Conservation (phyloP, 2,797 vertebrate species). For the Poecilia picta region DNA sequence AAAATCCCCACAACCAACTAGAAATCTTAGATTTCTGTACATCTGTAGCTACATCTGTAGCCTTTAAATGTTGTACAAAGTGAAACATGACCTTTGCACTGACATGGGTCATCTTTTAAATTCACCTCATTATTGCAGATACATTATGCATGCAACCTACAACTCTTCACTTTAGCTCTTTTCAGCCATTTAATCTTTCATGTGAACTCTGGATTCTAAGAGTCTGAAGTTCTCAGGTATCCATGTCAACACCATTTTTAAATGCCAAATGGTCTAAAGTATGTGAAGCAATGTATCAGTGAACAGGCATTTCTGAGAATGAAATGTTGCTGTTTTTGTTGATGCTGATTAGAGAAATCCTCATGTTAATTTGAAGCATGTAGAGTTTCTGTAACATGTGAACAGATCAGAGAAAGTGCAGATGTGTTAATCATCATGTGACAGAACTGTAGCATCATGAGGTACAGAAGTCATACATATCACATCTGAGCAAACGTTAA, state of each 20-base stretch:
- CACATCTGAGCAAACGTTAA: conserved; percentile 8
- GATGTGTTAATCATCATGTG: conserved; percentile 28
- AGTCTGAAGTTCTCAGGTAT: conserved; percentile 19
- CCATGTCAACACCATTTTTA: conserved; percentile 46
- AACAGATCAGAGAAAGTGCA: neutral
- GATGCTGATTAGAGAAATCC: neutral
- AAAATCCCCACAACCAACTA: neutral
- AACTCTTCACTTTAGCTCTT: neutral
- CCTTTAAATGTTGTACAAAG: neutral
- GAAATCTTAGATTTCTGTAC: neutral
- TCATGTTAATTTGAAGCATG: neutral
- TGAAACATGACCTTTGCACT: neutral
- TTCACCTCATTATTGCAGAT: neutral
- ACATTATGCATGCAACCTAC: neutral
- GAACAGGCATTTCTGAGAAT: conserved; percentile 52
- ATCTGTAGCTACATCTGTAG: neutral
- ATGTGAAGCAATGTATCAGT: conserved; percentile 29
- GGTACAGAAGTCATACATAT: no score
- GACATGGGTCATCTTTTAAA: neutral
- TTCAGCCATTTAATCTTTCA: neutral
- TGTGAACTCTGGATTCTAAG: conserved; percentile 24
- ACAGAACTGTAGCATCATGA: conserved; percentile 15
- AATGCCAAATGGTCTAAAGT: conserved; percentile 51
- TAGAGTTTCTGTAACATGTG: neutral
- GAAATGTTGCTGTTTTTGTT: neutral